Conservation (phyloP, 1,140 invertebrate genomes). For the Lucilia cuprina region DNA sequence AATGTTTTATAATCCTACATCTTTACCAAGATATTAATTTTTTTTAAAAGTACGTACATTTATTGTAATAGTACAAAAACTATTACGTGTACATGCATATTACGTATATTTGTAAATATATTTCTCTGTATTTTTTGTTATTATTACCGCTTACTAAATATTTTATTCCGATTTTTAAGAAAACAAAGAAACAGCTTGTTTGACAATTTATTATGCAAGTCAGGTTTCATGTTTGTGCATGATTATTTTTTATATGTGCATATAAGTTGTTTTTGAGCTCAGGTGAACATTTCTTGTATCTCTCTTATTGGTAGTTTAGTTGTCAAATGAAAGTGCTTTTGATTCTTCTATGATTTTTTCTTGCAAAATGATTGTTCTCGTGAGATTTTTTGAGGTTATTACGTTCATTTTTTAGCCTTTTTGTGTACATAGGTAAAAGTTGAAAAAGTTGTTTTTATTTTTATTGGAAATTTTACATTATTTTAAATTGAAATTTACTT, state of each 20-base stretch:
- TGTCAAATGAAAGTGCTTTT: not conserved
- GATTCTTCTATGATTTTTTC: not conserved
- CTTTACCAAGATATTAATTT: no score
- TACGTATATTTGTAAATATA: no score
- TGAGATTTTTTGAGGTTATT: not conserved
- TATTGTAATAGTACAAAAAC: no score
- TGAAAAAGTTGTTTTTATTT: not conserved
- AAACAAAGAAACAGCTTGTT: no score
- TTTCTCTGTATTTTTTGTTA: no score
- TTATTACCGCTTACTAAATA: no score
- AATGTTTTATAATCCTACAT: no score
- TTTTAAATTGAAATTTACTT: conserved; percentile 4
- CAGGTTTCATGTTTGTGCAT: conserved; percentile 37
- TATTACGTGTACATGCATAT: no score
- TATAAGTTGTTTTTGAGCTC: not conserved
- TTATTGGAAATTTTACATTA: not conserved
- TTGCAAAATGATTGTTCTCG: not conserved
- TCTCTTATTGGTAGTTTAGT: not conserved
- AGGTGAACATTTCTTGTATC: not conserved
- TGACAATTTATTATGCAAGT: conserved; percentile 28
- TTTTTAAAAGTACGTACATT: no score
- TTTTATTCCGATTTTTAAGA: no score
- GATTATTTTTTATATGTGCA: conserved; percentile 35
- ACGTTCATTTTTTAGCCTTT: not conserved
- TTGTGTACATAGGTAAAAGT: not conserved